Evolutionary conservation across 64 coral and sea anemone genomes (phyloP), one percentile per base, ranked within the genome.

Genomic region (Catalaphyllia jardinei): DNA sequence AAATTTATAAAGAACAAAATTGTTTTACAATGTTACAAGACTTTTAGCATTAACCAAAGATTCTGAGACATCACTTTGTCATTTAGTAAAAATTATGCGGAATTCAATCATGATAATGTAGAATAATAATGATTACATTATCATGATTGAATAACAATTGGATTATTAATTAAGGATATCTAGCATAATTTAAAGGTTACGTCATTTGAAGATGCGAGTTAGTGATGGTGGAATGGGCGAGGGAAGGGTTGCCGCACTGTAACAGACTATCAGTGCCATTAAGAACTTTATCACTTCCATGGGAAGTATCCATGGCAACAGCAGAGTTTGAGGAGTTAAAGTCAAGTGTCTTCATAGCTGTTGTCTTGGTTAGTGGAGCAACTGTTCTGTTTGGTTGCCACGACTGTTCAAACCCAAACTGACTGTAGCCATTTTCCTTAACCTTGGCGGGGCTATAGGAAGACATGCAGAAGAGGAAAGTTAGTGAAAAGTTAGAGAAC

Each of bases 371-470:
- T 72, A 52, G 3, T 54, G 92, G 29, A 20, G 72, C 30, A 30
- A 20, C 78, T 50, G 79, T 31, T 52, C 93, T 64, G 83, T 94
- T 94, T 22, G 93, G 93, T 77, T 94, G 78, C 93, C 93, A 94
- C 1, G 89, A 71, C 18, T 91, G 74, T 52, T 94, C 93, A 79
- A 94, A 94, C 27, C 93, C 93, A 88, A 94, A 94, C 65, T 94
- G 89, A 38, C 79, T 90, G 38, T 67, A 61, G 18, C 82, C 83
- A 91, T 89, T 85, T 62, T 81, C 93, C 54, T 94, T 91, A 72
- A 94, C 83, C 31, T 86, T 90, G 30, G 83, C 82, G 30, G 93
- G 93, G 65, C 93, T 94, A 81, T 33, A 80, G 76, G 75, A 39
- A 74, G 65, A 86, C 49, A 71, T 8, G 74, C 8, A 80, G 46